Percentiles rank a stretch among this genome's conserved stretches.
Conservation (phyloP, 2,797 vertebrate genomes). For the Melanotaenia boesemani region DNA sequence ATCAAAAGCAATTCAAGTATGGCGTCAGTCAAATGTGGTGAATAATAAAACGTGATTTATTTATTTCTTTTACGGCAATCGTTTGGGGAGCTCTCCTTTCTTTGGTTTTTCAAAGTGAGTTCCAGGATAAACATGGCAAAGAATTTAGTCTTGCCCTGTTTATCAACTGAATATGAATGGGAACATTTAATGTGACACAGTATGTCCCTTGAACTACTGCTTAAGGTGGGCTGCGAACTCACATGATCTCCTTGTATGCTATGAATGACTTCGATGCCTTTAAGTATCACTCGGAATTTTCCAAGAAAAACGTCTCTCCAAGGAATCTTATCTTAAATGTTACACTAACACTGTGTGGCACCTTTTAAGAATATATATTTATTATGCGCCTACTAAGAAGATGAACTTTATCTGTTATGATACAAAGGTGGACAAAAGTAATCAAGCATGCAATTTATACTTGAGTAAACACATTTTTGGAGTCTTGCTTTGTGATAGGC, state of each 20-base stretch:
- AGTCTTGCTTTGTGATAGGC: not conserved
- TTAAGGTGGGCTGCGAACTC: not conserved
- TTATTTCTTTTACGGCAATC: not conserved
- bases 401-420: not conserved
- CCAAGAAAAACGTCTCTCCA: fast-evolving
- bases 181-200: not conserved
- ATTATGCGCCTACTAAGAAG: not conserved
- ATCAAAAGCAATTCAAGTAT: not conserved
- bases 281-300: slow-evolving; percentile 12
- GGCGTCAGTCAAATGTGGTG: not conserved
- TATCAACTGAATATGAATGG: not conserved
- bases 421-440: not conserved
- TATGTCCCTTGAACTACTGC: not conserved
- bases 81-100: not conserved
- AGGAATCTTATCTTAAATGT: not conserved
- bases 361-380: not conserved
- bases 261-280: slow-evolving; percentile 38
- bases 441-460: not conserved
- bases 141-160: not conserved
- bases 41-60: not conserved
- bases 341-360: not conserved
- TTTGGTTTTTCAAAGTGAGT: not conserved
- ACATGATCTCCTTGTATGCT: not conserved
- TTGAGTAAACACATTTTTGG: not conserved
- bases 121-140: not conserved